Evolutionary conservation across 2,113 vertebrate species (phyloP).

Genomic region (Polypterus senegalus): DNA sequence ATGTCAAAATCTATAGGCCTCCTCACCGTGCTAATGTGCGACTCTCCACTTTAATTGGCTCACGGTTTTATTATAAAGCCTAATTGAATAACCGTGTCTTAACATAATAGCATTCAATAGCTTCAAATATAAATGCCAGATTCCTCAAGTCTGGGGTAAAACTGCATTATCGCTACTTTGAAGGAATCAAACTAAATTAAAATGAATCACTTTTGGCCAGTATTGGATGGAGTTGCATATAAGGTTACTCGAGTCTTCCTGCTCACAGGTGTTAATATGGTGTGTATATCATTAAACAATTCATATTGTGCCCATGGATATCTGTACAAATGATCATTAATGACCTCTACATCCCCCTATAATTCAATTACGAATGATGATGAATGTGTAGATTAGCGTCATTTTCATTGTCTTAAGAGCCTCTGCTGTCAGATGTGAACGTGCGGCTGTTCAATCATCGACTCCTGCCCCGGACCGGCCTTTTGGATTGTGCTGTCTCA

Average conservation of each 20-base stretch:
- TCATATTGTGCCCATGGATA: slow-evolving; percentile 4
- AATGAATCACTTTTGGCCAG: neutral
- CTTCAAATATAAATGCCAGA: neutral
- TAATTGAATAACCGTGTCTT: neutral
- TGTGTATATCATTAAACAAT: slow-evolving; percentile 5
- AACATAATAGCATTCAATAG: neutral
- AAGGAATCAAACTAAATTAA: neutral
- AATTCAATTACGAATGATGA: neutral
- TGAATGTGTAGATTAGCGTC: slow-evolving; percentile 3
- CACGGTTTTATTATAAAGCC: neutral
- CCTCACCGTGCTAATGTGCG: too few species aligned
- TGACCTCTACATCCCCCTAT: slow-evolving; percentile 5
- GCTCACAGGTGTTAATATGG: neutral
- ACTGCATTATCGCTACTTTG: neutral
- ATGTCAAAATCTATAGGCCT: neutral
- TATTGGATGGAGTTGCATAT: neutral
- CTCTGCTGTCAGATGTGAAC: neutral
- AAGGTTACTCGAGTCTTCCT: neutral
- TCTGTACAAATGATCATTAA: slow-evolving; percentile 6
- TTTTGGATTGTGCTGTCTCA: slow-evolving; percentile 5
- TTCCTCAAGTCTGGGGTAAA: neutral
- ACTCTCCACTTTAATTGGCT: neutral
- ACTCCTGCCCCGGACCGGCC: slow-evolving; percentile 34
- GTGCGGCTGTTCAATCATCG: neutral
- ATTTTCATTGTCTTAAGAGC: slow-evolving; percentile 9